phyloP scores from a whole-genome alignment of 2,888 invertebrate genomes.

The Lumbricus terrestris region DNA sequence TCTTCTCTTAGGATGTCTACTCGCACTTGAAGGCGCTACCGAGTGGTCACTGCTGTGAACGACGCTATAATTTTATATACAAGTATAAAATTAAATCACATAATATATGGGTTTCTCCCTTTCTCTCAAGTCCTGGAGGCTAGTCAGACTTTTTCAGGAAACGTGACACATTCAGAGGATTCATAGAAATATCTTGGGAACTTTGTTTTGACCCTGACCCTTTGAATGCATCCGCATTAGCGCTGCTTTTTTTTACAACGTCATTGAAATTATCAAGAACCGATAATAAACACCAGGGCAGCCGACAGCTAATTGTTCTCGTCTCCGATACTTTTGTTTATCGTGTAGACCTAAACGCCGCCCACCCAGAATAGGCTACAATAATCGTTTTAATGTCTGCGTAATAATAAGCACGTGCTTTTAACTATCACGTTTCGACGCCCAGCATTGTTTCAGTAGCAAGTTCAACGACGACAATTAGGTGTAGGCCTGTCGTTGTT shows the following conservation, averaged over 20 bases:
- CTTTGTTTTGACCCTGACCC: not conserved
- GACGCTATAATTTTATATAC: no score
- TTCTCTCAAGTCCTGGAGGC: no score
- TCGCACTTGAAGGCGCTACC: no score
- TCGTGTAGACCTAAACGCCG: no score
- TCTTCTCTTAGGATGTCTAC: no score
- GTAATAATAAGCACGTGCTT: no score
- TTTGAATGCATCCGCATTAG: not conserved
- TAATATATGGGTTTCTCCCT: no score
- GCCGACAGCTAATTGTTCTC: not conserved
- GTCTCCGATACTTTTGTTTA: no score
- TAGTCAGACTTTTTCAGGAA: no score
- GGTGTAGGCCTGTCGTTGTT: not conserved
- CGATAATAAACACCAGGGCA: not conserved
- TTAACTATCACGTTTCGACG: not conserved
- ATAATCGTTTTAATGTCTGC: not conserved
- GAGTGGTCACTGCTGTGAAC: no score
- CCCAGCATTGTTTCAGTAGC: not conserved
- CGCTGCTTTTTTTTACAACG: not conserved
- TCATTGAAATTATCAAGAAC: not conserved
- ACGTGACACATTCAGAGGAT: not conserved
- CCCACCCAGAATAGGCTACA: not conserved
- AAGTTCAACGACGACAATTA: not conserved
- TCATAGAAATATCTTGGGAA: not conserved
- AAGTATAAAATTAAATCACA: no score